These are phyloP conservation scores for Orthonyx spaldingii DNA, from an alignment of 2,113 vertebrate genomes.

Conservation along the genomic window DNA sequence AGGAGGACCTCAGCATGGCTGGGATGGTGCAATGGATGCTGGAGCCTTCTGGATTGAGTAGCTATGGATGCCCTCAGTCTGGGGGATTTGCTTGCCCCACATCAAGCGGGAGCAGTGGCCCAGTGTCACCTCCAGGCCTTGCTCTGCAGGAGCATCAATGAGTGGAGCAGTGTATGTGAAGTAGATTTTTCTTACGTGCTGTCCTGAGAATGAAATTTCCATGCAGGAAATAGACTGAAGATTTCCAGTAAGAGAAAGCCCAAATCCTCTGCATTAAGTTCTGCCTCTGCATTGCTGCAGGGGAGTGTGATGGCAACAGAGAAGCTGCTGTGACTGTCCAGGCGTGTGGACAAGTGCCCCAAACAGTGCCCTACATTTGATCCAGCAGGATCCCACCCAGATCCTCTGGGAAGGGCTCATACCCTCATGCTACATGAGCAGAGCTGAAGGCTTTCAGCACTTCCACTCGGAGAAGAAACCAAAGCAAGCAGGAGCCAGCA, in stretches of 20 bases:
- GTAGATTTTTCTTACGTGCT: background rate
- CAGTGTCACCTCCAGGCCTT: background rate
- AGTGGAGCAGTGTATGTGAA: background rate
- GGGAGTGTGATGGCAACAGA: background rate
- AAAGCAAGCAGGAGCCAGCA: background rate
- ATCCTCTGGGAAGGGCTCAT: background rate
- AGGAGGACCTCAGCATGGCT: background rate
- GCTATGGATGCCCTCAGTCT: background rate
- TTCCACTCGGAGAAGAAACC: background rate
- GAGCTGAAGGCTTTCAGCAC: background rate
- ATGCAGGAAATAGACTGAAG: background rate
- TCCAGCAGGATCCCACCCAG: background rate
- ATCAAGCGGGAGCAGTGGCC: background rate
- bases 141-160: background rate
- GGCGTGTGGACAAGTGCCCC: rapidly evolving
- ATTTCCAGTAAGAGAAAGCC: background rate
- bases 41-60: background rate
- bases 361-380: background rate
- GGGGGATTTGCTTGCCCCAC: background rate
- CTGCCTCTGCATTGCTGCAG: background rate
- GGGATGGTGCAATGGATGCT: background rate
- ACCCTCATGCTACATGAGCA: background rate
- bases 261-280: background rate
- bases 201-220: background rate
- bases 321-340: background rate